These are phyloP conservation scores for Calyptomena viridis DNA, from an alignment of 2,113 vertebrate genomes.

Conservation along the genomic window DNA sequence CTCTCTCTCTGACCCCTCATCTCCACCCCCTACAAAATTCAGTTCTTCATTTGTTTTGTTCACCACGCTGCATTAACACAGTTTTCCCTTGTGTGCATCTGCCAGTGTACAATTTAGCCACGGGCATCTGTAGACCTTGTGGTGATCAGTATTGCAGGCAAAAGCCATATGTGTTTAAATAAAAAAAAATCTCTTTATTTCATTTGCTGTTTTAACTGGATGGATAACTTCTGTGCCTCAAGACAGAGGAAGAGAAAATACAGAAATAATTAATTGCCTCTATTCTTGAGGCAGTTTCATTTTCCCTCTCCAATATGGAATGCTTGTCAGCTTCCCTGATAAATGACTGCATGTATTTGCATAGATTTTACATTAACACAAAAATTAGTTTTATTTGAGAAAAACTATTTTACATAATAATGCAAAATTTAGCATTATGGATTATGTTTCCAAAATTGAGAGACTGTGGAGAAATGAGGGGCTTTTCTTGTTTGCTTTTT, in stretches of 20 bases:
- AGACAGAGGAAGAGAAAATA: conserved; percentile 86
- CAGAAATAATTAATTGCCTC: conserved; percentile 94
- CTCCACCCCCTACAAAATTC: conserved; percentile 40
- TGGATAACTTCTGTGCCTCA: conserved; percentile 86
- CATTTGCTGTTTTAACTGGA: conserved; percentile 85
- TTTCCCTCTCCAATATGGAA: conserved; percentile 90
- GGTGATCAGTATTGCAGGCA: conserved; percentile 83
- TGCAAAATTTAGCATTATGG: conserved; percentile 76
- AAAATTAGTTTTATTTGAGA: conserved; percentile 89
- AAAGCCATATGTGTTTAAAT: conserved; percentile 87
- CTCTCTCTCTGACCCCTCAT: background rate
- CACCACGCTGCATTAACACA: conserved; percentile 81
- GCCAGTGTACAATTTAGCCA: conserved; percentile 84
- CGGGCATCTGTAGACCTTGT: conserved; percentile 83
- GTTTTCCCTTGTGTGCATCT: conserved; percentile 83
- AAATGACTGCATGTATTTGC: conserved; percentile 97
- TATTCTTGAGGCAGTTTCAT: conserved; percentile 86
- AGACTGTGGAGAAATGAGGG: conserved; percentile 5
- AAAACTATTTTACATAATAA: conserved; percentile 86
- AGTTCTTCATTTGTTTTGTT: conserved; percentile 88
- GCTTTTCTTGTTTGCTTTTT: background rate
- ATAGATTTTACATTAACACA: conserved; percentile 94
- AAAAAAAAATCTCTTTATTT: conserved; percentile 79
- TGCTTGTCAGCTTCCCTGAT: conserved; percentile 95
- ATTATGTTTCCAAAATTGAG: conserved; percentile 64